These are phyloP conservation scores for Achlya flavicornis DNA, from an alignment of 2,888 invertebrate species.

Conservation along the genomic window DNA sequence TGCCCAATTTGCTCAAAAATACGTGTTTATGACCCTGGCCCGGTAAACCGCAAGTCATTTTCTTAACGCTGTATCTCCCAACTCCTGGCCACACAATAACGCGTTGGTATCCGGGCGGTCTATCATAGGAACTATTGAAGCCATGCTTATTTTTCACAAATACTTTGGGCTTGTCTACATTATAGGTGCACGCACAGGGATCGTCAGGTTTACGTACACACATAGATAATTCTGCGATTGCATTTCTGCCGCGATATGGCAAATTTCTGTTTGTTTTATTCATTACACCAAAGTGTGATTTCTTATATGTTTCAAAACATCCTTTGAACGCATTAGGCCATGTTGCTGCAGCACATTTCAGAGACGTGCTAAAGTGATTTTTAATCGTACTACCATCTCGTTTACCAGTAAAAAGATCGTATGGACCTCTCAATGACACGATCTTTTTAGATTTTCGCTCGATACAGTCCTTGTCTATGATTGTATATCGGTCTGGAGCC, in stretches of 20 bases:
- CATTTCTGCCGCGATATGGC: conserved; percentile 71
- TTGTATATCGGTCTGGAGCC: conserved; percentile 68
- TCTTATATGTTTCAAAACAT: conserved; percentile 60
- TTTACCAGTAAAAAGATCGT: conserved; percentile 77
- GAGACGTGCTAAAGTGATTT: conserved; percentile 74
- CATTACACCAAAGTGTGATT: conserved; percentile 62
- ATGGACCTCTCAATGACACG: conserved; percentile 69
- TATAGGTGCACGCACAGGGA: conserved; percentile 81
- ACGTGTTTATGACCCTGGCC: conserved; percentile 70
- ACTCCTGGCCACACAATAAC: conserved; percentile 72
- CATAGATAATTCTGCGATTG: conserved; percentile 77
- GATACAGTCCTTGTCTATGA: conserved; percentile 63
- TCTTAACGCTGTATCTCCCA: conserved; percentile 58
- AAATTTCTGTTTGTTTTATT: conserved; percentile 64
- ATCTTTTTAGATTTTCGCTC: conserved; percentile 65
- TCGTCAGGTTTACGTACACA: conserved; percentile 73
- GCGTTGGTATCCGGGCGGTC: conserved; percentile 62
- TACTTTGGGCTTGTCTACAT: conserved; percentile 42
- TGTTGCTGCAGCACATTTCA: conserved; percentile 53
- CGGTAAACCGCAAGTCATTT: conserved; percentile 42
- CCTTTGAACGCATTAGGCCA: conserved; percentile 69
- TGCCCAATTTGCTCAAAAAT: conserved; percentile 59
- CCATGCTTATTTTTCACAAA: conserved; percentile 54
- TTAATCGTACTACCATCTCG: conserved; percentile 78
- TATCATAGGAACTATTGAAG: conserved; percentile 71